Evolutionary conservation across 23 tunicate genomes (phyloP).

Genomic region (Oikopleura vanhoeffeni): DNA sequence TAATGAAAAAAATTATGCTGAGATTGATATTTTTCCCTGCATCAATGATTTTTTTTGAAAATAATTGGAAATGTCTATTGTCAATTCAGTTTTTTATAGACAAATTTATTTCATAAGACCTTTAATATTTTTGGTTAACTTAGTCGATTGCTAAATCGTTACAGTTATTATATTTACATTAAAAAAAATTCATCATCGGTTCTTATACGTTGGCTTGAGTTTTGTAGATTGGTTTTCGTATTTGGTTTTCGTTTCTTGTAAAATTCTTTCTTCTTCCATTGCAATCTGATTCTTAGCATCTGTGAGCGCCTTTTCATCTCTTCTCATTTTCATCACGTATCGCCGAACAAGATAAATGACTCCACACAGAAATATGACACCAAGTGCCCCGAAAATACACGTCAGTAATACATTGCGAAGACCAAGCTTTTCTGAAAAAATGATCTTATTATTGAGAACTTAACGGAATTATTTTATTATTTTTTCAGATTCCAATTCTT

Average conservation of each 20-base stretch:
- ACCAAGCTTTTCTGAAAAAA: background rate
- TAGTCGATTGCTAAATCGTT: too few relatives aligned
- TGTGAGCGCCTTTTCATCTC: background rate
- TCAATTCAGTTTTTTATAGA: too few relatives aligned
- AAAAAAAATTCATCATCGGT: too few relatives aligned
- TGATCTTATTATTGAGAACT: background rate
- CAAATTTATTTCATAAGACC: too few relatives aligned
- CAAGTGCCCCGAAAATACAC: background rate
- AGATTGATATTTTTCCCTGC: too few relatives aligned
- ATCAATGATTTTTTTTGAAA: too few relatives aligned
- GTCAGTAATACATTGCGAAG: background rate
- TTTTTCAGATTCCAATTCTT: too few relatives aligned
- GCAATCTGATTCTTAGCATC: background rate
- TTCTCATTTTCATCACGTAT: background rate
- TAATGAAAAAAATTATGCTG: too few relatives aligned
- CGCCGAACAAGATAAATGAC: background rate
- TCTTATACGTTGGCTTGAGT: background rate
- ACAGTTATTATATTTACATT: too few relatives aligned
- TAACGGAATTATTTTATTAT: too few relatives aligned
- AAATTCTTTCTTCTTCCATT: background rate
- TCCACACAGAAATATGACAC: background rate
- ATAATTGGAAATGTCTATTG: too few relatives aligned
- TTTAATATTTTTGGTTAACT: too few relatives aligned
- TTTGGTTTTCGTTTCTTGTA: background rate
- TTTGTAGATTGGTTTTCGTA: background rate